These are phyloP conservation scores for Leptobrachium ailaonicum DNA, from an alignment of 2,113 vertebrate genomes.

Conservation along the genomic window DNA sequence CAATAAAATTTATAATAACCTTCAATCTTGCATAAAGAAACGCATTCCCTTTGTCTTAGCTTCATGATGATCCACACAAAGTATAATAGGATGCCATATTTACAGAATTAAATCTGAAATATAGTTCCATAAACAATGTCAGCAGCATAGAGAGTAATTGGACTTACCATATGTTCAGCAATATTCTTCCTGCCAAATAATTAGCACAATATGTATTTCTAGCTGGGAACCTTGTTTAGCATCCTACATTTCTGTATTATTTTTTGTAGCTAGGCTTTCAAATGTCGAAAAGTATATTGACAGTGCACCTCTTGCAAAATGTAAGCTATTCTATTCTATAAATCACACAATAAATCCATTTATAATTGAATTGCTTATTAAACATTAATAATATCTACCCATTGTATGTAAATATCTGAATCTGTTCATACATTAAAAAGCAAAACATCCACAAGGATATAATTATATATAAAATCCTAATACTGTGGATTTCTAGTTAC, in stretches of 20 bases:
- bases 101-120: constrained; percentile 26
- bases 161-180: constrained; percentile 40
- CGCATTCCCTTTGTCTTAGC: constrained; percentile 20
- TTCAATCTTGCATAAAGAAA: background rate
- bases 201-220: constrained; percentile 32
- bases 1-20: background rate
- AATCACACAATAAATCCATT: too few relatives aligned
- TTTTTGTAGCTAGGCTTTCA: constrained; percentile 18
- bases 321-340: too few relatives aligned
- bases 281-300: constrained; percentile 17
- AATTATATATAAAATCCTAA: too few relatives aligned
- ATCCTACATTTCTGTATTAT: constrained; percentile 3
- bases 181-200: constrained; percentile 35
- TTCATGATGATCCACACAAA: constrained; percentile 15
- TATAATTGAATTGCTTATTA: too few relatives aligned
- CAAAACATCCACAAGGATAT: too few relatives aligned
- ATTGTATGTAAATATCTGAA: too few relatives aligned
- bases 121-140: constrained; percentile 38
- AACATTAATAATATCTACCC: too few relatives aligned
- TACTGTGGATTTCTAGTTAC: too few relatives aligned
- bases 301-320: too few relatives aligned
- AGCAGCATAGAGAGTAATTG: constrained; percentile 33
- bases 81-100: constrained; percentile 15
- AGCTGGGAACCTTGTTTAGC: constrained; percentile 7
- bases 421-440: too few relatives aligned